phyloP scores from a whole-genome alignment of 2,797 vertebrate genomes.

The Acrossocheilus wenchowensis region DNA sequence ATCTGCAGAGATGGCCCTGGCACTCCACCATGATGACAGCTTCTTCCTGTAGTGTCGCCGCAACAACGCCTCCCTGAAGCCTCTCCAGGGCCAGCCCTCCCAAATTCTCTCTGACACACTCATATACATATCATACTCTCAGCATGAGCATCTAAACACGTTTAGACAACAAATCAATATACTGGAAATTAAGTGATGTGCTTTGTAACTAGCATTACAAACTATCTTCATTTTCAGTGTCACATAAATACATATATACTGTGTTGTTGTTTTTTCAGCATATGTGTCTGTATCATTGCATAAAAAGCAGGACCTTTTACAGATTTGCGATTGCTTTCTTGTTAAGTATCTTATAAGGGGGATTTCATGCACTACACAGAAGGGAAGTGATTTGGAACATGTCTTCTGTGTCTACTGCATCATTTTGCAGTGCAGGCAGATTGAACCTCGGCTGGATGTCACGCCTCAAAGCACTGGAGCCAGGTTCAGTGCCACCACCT shows the following conservation, averaged over 20 bases:
- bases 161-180: neutral
- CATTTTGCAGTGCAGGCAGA: conserved; percentile 58
- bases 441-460: conserved; percentile 62
- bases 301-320: neutral
- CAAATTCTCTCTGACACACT: conserved; percentile 30
- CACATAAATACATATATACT: neutral
- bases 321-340: neutral
- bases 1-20: conserved; percentile 32
- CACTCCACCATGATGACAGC: conserved; percentile 43
- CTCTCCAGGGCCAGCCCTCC: conserved; percentile 45
- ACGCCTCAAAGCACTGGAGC: conserved; percentile 50
- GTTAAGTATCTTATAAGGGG: neutral
- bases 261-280: neutral
- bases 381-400: conserved; percentile 31
- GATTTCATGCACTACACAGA: conserved; percentile 20
- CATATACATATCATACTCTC: conserved; percentile 6
- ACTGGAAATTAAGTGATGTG: neutral
- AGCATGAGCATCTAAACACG: neutral
- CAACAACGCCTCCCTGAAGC: conserved; percentile 33
- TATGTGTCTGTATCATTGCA: neutral
- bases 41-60: conserved; percentile 48
- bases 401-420: conserved; percentile 19
- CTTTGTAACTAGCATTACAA: neutral
- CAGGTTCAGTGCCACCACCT: conserved; percentile 35
- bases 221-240: neutral